phyloP scores from a whole-genome alignment of 2,888 invertebrate genomes.

The Tipula vernalis region DNA sequence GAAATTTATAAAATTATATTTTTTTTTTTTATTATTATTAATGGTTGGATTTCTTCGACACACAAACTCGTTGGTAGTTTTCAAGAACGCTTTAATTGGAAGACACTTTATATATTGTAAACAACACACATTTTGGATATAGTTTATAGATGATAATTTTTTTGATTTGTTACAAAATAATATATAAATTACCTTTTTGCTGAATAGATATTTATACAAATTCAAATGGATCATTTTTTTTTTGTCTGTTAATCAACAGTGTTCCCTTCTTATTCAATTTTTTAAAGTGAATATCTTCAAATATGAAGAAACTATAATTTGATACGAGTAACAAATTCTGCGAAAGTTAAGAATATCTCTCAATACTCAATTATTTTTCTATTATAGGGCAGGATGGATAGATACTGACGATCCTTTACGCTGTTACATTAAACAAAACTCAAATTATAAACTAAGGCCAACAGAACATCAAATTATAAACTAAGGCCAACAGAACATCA shows the following conservation, averaged over 20 bases:
- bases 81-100: constrained; percentile 9
- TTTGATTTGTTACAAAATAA: neutral
- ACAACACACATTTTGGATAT: constrained; percentile 7
- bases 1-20: neutral
- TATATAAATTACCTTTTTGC: neutral
- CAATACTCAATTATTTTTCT: too few relatives aligned
- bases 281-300: too few relatives aligned
- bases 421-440: too few relatives aligned
- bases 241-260: neutral
- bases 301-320: too few relatives aligned
- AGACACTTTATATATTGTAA: constrained; percentile 10
- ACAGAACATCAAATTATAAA: too few relatives aligned
- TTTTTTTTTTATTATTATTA: neutral
- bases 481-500: neutral
- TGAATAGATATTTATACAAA: neutral
- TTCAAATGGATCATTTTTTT: constrained; percentile 6
- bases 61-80: constrained; percentile 5
- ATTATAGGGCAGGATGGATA: too few relatives aligned
- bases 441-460: too few relatives aligned
- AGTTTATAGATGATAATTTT: neutral
- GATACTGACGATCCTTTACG: too few relatives aligned
- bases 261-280: too few relatives aligned
- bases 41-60: constrained; percentile 4
- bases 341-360: too few relatives aligned
- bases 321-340: too few relatives aligned